Evolutionary conservation across 2,113 vertebrate genomes (phyloP), one percentile per base, ranked within the genome.

Genomic region (Ochotona curzoniae): DNA sequence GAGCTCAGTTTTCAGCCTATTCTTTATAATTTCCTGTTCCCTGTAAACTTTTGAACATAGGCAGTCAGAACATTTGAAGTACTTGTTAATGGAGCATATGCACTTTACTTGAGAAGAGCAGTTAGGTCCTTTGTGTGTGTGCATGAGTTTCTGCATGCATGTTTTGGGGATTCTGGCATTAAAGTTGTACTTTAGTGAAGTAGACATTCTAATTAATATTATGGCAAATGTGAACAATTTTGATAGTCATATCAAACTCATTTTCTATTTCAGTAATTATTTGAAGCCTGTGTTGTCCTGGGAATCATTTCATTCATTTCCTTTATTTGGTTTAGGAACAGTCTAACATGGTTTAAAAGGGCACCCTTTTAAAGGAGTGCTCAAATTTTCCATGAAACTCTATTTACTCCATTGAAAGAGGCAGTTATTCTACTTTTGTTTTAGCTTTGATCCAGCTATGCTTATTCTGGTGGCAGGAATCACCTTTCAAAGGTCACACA

Each of bases 401-500:
- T 35, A 8, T 64, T 90, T 76, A 81, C 75, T 82, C 14, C 61
- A 74, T 67, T 93, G 74, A 35, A 35, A 90, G 67, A 70, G 60
- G 75, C 88, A 83, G 51, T 70, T 71, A 7, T 67, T 82, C 51
- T 75, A 20, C 25, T 63, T 94, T 64, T 79, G 54, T 91, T 83
- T 73, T 61, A 74, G 32, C 47, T 28, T 3, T 69, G 11, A 2
- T n/a, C 60, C 64, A 44, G 63, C n/a, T 78, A 0, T n/a, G 51
- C 66, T 93, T 76, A 49, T 23, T 30, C 47, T 75, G 35, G 84
- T 89, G 81, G 30, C 93, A 93, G 82, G 90, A 96, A 94, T 90
- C 93, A 95, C 94, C 82, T 96, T 94, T 84, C 17, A 66, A 9
- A 95, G 81, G 92, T 95, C 90, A 95, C 51, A 4, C 13, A 64